Base-by-base conservation (phyloP, 2,113 vertebrate species). In the Astatoreochromis straeleni region DNA sequence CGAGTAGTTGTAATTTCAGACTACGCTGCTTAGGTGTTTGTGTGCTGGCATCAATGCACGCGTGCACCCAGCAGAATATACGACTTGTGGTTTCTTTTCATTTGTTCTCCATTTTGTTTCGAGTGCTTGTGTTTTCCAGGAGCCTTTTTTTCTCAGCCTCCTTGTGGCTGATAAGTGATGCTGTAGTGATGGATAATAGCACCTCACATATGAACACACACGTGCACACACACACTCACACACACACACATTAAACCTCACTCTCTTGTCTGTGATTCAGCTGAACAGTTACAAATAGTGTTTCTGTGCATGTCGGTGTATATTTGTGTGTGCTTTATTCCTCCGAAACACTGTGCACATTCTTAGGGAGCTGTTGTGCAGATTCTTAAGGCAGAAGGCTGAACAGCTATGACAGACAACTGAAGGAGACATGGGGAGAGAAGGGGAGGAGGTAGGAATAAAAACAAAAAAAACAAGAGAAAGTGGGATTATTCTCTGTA, bases 101-200 rank as follows among this genome's bases (percentile, higher is more conserved):
- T 92, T 93, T 88, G 49, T 84, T 91, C 87, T 91, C 75, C 82
- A 91, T 93, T 92, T 91, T 91, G 85, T 89, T 91, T 91, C 2
- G 13, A 89, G 83, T 70, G 86, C 45, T 57, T 89, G 68, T 82
- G 33, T 92, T 88, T 87, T 87, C 45, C 57, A 29, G 55, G 47
- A 86, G 84, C 17, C 65, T 84, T 75, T 49, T 89, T 33, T 89
- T 29, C 6, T 92, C 83, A 54, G 51, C 80, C 58, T 93, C 70
- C 81, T 93, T 90, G 90, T 87, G 83, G 81, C 87, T 90, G 92
- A 94, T 95, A 93, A 91, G 90, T 89, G 90, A 94, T 93, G 91
- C 33, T 68, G 19, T 68, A 91, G 83, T 89, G 90, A 93, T 94
- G 91, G 86, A 95, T 92, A 91, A 92, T 88, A 78, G 80, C 19